A percentile compares a stretch with the other conserved stretches of the same genome.
phyloP scores from a whole-genome alignment of 2,888 invertebrate genomes.

The Eustalomyia histrio region DNA sequence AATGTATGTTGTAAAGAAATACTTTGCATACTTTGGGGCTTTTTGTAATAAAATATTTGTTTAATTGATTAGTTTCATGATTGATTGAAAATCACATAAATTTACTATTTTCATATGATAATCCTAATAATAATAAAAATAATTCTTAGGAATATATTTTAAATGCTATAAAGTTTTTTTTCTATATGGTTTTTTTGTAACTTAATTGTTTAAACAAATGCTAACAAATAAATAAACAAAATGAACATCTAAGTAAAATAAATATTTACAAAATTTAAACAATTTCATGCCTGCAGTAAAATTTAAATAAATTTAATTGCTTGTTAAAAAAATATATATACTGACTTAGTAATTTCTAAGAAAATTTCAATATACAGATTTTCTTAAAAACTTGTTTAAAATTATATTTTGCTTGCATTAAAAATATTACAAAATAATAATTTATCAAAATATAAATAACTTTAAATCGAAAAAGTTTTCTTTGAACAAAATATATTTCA shows the following conservation, averaged over 20 bases:
- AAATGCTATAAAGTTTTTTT: not conserved
- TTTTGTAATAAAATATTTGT: not conserved
- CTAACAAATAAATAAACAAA: not conserved
- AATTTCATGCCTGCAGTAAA: not conserved
- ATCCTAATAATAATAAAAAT: not conserved
- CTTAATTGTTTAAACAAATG: slow-evolving; percentile 1
- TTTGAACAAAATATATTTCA: slow-evolving; percentile 10
- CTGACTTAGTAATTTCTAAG: not conserved
- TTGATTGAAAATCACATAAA: not conserved
- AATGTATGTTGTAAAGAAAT: not conserved
- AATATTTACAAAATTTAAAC: not conserved
- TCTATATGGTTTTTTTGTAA: too few relatives aligned
- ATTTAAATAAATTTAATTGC: not conserved
- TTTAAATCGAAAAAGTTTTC: slow-evolving; percentile 32
- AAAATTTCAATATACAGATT: not conserved
- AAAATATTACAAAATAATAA: too few relatives aligned
- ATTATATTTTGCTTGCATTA: not conserved
- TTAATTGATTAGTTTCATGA: not conserved
- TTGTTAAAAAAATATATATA: too few relatives aligned
- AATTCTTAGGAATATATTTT: not conserved
- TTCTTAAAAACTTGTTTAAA: not conserved
- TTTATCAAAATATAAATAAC: not conserved
- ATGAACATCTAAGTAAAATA: slow-evolving; percentile 7
- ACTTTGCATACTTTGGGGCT: not conserved
- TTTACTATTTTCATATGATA: not conserved